These are phyloP conservation scores for Chiroxiphia lanceolata DNA, from an alignment of 2,797 vertebrate genomes.

Conservation along the genomic window DNA sequence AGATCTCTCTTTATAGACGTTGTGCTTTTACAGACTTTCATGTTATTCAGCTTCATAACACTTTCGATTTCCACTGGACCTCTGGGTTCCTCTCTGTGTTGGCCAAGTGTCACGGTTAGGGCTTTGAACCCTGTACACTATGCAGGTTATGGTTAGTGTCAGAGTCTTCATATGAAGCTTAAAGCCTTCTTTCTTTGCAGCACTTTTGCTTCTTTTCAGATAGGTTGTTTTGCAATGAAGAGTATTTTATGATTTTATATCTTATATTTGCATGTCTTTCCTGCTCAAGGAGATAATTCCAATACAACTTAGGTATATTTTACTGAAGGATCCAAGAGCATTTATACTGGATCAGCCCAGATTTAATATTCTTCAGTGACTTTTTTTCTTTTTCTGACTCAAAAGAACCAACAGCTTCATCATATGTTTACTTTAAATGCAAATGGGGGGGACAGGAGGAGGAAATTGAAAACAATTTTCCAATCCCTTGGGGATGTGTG, in stretches of 20 bases:
- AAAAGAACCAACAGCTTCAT: not conserved
- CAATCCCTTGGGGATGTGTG: not conserved
- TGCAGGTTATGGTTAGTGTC: not conserved
- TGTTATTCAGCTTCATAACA: not conserved
- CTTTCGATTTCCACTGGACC: not conserved
- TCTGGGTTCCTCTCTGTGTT: not conserved
- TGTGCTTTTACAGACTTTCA: not conserved
- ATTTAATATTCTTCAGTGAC: not conserved
- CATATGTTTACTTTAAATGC: not conserved
- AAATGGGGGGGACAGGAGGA: rapidly evolving
- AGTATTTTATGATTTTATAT: not conserved
- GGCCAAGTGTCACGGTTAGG: not conserved
- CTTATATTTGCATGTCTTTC: not conserved
- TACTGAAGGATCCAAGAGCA: not conserved
- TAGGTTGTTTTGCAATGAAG: not conserved
- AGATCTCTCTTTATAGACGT: not conserved
- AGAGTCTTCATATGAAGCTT: not conserved
- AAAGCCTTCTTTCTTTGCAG: not conserved
- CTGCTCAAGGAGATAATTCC: not conserved
- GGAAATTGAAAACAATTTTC: not conserved
- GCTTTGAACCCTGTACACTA: not conserved
- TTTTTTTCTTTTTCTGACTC: slow-evolving; percentile 14
- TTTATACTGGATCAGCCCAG: not conserved
- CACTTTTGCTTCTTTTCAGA: not conserved
- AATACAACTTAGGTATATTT: not conserved